Evolutionary conservation across 2,888 invertebrate species (phyloP).

Genomic region (Liodrosophila aerea): DNA sequence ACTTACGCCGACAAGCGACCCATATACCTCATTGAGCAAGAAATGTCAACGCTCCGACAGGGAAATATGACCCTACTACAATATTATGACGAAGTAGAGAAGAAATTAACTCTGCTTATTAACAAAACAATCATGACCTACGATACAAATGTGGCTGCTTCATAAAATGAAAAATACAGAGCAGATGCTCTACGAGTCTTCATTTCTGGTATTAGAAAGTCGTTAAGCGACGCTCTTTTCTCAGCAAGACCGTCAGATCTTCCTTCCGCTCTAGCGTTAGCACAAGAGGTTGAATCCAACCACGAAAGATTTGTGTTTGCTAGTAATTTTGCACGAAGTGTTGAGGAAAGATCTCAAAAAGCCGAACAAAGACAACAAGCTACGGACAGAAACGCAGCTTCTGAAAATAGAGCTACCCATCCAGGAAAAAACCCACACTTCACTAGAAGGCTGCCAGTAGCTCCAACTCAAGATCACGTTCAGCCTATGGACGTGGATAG

Average conservation of each 20-base stretch:
- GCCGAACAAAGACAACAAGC: background rate
- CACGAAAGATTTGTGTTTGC: slow-evolving; percentile 5
- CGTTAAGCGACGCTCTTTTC: background rate
- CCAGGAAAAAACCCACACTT: background rate
- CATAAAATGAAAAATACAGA: no score
- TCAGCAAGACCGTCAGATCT: slow-evolving; percentile 2
- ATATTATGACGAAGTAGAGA: slow-evolving; percentile 5
- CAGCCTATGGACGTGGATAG: background rate
- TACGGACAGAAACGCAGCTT: background rate
- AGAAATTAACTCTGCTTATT: slow-evolving; percentile 1
- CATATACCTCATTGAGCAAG: slow-evolving; percentile 1
- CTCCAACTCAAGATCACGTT: no score
- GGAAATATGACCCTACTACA: background rate
- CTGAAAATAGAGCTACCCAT: no score
- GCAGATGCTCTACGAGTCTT: background rate
- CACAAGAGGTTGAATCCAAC: slow-evolving; percentile 1
- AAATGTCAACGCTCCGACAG: background rate
- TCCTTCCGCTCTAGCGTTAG: background rate
- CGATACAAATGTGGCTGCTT: background rate
- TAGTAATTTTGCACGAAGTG: background rate
- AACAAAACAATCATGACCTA: slow-evolving; percentile 11
- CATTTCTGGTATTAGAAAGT: background rate
- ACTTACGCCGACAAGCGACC: slow-evolving; percentile 2
- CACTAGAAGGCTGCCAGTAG: background rate
- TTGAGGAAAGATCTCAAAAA: background rate